These are phyloP conservation scores for Dendrocincla tyrannina DNA, from an alignment of 2,797 vertebrate species.

Conservation along the genomic window DNA sequence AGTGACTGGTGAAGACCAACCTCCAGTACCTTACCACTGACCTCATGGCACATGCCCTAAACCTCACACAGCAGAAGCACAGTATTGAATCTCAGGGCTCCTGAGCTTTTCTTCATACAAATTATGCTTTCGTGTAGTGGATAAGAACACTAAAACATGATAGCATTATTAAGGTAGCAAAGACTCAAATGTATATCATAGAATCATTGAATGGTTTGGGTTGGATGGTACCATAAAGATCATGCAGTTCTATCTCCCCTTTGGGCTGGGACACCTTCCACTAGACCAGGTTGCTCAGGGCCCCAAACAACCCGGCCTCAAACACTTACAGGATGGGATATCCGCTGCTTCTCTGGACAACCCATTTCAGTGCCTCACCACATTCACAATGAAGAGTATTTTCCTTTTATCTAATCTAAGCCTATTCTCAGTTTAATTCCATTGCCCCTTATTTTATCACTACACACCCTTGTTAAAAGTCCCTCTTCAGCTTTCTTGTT, in stretches of 20 bases:
- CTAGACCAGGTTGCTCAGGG: neutral
- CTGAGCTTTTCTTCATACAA: neutral
- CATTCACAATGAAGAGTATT: neutral
- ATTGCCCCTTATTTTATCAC: neutral
- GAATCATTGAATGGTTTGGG: neutral
- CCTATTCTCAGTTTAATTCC: neutral
- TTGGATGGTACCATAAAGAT: neutral
- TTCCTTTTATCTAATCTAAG: neutral
- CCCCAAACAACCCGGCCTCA: neutral
- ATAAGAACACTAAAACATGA: neutral
- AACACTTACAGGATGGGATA: neutral
- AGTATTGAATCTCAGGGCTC: neutral
- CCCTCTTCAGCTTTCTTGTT: neutral
- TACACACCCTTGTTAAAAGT: neutral
- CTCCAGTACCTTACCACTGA: neutral
- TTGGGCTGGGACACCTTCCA: neutral
- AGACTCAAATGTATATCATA: neutral
- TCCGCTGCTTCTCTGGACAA: neutral
- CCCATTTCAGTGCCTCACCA: neutral
- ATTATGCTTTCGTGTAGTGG: neutral
- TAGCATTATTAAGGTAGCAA: neutral
- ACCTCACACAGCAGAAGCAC: neutral
- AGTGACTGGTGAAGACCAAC: neutral
- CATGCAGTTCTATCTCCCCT: neutral
- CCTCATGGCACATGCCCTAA: fast-evolving